Base-by-base conservation (phyloP, 2,797 vertebrate genomes). In the Micropoecilia bifurca region DNA sequence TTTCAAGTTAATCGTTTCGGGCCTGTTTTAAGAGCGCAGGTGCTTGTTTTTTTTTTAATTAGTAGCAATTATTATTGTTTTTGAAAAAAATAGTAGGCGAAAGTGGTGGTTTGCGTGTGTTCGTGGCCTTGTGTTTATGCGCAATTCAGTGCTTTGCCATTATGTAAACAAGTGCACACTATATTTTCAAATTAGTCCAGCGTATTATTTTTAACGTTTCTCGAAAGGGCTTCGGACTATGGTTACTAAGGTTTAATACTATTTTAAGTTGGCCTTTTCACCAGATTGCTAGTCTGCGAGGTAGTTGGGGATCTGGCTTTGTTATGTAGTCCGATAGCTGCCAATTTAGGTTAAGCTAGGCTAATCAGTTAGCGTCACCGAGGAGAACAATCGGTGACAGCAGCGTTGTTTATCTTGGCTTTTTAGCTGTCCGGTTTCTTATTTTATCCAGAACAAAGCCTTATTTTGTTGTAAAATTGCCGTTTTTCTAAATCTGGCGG, bases 71-170 rank as follows among this genome's bases (percentile, higher is more conserved):
- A 59, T 82, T 80, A 22, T 55, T n/a, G 71, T 30, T 71, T 6
- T 57, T 22, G 48, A 7, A 33, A 53, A 76, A 80, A 80, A 36
- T 83, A 81, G 77, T 85, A 83, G 79, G 47, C 71, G 2, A 47
- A 7, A 59, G 88, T 85, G 87, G 81, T 78, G 75, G 79, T 84
- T 85, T 78, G 63, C 87, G 87, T 77, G 87, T 84, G 77, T 87
- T 85, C 79, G 78, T 86, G 94, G 94, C 93, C 93, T 93, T 81
- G 79, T 81, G 81, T 89, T 86, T 84, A 93, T 93, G 89, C 93
- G 92, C 87, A 85, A 91, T 86, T 88, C 88, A 78, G 79, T 83
- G 87, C 80, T 89, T 83, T 75, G 88, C 81, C 90, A 86, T 94
- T 94, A 94, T 93, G 91, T 95, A 94, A 95, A 93, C 84, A 82